These are phyloP conservation scores for Actenoides hombroni DNA, from an alignment of 2,113 vertebrate genomes.

Conservation along the genomic window DNA sequence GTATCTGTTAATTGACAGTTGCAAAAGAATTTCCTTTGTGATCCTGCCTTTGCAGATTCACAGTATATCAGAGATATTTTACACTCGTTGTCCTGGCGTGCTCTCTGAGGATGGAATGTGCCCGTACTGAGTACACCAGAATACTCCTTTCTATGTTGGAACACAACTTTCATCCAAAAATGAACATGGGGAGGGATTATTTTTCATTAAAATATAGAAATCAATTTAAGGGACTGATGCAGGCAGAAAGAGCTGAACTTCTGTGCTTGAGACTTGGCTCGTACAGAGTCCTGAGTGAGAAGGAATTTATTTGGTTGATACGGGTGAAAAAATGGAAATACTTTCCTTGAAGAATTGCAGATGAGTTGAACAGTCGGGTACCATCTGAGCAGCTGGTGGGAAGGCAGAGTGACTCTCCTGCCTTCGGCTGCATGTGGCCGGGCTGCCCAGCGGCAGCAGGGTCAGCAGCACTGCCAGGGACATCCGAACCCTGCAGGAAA, in stretches of 20 bases:
- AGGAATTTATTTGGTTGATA: neutral
- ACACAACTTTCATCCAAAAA: neutral
- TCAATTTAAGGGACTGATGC: neutral
- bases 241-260: neutral
- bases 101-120: neutral
- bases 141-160: neutral
- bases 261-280: neutral
- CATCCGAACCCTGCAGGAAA: neutral
- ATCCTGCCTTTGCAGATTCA: neutral
- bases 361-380: neutral
- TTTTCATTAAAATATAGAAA: neutral
- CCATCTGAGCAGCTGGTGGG: neutral
- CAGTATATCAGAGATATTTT: neutral
- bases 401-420: neutral
- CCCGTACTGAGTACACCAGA: accelerated
- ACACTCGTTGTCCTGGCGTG: neutral
- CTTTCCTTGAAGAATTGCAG: neutral
- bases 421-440: neutral
- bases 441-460: too few relatives aligned
- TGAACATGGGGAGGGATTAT: neutral
- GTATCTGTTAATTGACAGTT: neutral
- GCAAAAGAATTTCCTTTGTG: neutral
- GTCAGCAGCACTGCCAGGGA: neutral
- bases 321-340: neutral
- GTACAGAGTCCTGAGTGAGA: neutral